Conservation (phyloP, 2,888 invertebrate genomes). For the Amaurobius ferox region DNA sequence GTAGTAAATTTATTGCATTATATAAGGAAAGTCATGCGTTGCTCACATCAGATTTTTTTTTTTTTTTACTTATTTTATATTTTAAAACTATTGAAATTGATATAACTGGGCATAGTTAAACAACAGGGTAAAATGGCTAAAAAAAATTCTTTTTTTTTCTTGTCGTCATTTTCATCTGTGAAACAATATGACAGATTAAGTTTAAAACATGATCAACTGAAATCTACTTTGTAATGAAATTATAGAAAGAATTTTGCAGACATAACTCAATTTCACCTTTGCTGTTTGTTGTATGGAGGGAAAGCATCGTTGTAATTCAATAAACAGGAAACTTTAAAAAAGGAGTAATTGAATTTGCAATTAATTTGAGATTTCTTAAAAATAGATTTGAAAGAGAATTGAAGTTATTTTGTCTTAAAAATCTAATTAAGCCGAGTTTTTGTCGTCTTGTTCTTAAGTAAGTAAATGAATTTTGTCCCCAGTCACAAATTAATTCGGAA, state of each 20-base stretch:
- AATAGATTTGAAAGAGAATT: neutral
- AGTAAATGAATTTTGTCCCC: neutral
- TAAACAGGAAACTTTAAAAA: neutral
- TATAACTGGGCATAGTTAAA: too few species aligned
- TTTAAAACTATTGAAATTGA: too few species aligned
- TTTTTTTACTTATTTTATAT: too few species aligned
- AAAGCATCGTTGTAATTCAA: neutral
- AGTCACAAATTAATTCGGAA: neutral
- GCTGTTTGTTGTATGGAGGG: neutral
- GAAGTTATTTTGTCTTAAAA: constrained; percentile 1
- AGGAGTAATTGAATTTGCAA: neutral
- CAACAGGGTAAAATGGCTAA: too few species aligned
- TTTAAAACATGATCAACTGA: neutral
- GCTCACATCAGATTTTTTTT: too few species aligned
- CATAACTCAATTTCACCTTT: neutral
- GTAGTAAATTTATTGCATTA: too few species aligned
- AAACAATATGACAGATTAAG: too few species aligned
- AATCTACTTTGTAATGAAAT: neutral
- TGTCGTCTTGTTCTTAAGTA: neutral
- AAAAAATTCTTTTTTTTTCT: too few species aligned
- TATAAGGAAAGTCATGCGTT: too few species aligned
- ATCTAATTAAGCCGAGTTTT: neutral
- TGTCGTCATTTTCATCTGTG: too few species aligned
- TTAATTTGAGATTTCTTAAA: constrained; percentile 2
- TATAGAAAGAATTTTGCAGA: too few species aligned